Evolutionary conservation across 1,140 invertebrate genomes (phyloP), one percentile per base, ranked within the genome.

Genomic region (Drosophila oshimai): DNA sequence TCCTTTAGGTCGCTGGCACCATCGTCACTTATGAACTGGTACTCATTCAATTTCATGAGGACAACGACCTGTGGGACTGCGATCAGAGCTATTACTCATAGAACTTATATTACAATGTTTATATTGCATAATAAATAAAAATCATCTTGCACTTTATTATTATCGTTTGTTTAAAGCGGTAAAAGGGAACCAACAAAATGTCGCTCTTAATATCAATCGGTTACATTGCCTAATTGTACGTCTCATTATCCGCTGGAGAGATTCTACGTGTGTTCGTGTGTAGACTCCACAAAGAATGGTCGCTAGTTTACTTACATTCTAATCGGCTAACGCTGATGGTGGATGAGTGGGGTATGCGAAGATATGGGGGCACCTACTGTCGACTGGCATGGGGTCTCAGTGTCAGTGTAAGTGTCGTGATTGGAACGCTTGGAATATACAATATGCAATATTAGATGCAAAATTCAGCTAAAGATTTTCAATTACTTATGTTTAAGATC

Each of bases 11-110:
- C 31, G 94, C 94, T 36, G 94, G 94, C 22, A 94, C 94, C 1
- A 94, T 94, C 34, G 93, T 94, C 0, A 94, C 94, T 0, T 94
- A 94, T 65, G 94, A 94, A 84, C 74, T 95, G 7, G 93, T 94
- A 1, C 89, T 94, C 4, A 92, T 94, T 44, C 89, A 90, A 51
- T 90, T 90, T 12, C 89, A 90, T 22, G 89, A 90, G 46, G 81
- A 87, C 49, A 79, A 77, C 34, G 72, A 77, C 22, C 53, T 84
- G 17, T 89, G 86, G 79, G 73, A 86, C 22, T 89, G 84, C 36
- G 49, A 70, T 4, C 77, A 88, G 26, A 88, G 68, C 20, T 65
- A 67, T 22, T 83, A 81, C 41, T 88, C 83, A 2, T 77, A 60
- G 39, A 15, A 15, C 17, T 1, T 1, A 28, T 17, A 13, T 26